Conservation (phyloP, 2,888 invertebrate species). For the Koerneria pararmatus region DNA sequence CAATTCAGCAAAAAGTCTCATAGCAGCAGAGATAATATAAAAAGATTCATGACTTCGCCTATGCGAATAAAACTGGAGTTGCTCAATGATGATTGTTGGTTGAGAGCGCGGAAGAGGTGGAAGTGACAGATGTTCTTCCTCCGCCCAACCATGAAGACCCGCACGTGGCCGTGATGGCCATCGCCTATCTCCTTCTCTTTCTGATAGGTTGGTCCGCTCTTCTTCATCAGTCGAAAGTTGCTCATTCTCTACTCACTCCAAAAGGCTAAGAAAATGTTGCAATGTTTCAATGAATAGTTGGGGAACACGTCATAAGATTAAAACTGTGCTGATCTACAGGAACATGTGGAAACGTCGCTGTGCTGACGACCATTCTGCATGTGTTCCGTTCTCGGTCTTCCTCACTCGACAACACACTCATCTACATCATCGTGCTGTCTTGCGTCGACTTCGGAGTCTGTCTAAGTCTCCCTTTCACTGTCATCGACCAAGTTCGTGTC, state of each 20-base stretch:
- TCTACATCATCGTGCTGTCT: constrained; percentile 55
- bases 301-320: not conserved
- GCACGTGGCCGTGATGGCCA: constrained; percentile 56
- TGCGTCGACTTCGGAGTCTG: constrained; percentile 58
- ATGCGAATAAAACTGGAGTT: not conserved
- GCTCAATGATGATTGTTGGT: not conserved
- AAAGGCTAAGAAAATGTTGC: too few species aligned
- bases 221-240: too few species aligned
- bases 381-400: constrained; percentile 43
- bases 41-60: not conserved
- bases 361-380: constrained; percentile 54
- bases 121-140: constrained; percentile 45
- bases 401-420: constrained; percentile 53
- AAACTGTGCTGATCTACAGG: constrained; percentile 26
- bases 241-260: too few species aligned
- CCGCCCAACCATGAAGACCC: constrained; percentile 55
- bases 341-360: constrained; percentile 56
- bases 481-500: constrained; percentile 50
- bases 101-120: constrained; percentile 2
- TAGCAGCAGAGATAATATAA: too few species aligned
- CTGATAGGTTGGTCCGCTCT: constrained; percentile 45
- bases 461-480: constrained; percentile 52
- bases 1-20: too few species aligned
- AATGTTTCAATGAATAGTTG: not conserved
- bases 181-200: constrained; percentile 53